phyloP scores from a whole-genome alignment of 2,113 vertebrate genomes.

The Orycteropus afer region DNA sequence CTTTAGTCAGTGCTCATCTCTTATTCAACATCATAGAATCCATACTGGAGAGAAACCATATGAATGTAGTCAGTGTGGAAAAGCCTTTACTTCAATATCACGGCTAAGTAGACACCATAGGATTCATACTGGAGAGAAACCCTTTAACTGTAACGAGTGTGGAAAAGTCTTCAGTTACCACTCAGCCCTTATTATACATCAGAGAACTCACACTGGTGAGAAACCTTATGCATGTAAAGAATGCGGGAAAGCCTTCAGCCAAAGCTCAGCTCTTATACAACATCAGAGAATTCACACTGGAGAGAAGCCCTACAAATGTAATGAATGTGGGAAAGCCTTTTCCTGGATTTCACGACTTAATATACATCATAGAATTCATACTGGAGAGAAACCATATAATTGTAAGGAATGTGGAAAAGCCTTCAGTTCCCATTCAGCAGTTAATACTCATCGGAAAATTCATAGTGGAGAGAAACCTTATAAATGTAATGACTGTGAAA shows the following conservation, averaged over 20 bases:
- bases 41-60: constrained; percentile 82
- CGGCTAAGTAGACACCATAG: constrained; percentile 75
- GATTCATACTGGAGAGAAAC: constrained; percentile 82
- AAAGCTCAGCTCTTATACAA: constrained; percentile 74
- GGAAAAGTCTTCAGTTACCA: constrained; percentile 83
- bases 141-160: constrained; percentile 81
- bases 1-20: constrained; percentile 78
- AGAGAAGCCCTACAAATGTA: constrained; percentile 80
- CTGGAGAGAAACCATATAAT: constrained; percentile 78
- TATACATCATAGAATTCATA: constrained; percentile 80
- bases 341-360: constrained; percentile 82
- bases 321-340: constrained; percentile 80
- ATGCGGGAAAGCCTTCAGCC: constrained; percentile 79
- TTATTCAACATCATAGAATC: constrained; percentile 78
- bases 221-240: constrained; percentile 74
- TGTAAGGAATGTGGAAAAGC: constrained; percentile 82
- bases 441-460: constrained; percentile 79
- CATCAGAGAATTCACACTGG: constrained; percentile 83
- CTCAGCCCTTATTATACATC: constrained; percentile 78
- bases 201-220: constrained; percentile 80
- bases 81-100: constrained; percentile 73
- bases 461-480: constrained; percentile 81
- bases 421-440: constrained; percentile 79
- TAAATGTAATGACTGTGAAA: constrained; percentile 79
- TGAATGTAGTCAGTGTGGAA: constrained; percentile 77